phyloP scores from a whole-genome alignment of 2,113 vertebrate genomes.

The Drymodes brunneopygia region DNA sequence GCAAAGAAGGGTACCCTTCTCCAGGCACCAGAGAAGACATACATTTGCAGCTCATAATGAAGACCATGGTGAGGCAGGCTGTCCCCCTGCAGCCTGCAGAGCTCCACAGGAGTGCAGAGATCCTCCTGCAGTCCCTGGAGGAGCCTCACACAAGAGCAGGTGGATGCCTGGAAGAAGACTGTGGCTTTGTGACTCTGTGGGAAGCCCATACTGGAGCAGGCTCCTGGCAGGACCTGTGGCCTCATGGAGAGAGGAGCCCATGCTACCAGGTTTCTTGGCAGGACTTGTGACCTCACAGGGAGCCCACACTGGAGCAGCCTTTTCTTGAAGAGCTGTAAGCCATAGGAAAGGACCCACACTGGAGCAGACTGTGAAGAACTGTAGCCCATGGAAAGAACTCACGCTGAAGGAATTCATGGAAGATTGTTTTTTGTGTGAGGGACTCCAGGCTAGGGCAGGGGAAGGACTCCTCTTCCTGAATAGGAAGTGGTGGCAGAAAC shows the following conservation, averaged over 20 bases:
- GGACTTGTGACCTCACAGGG: not conserved
- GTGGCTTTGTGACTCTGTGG: not conserved
- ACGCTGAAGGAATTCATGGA: not conserved
- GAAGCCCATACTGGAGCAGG: not conserved
- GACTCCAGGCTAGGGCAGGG: not conserved
- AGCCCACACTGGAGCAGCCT: not conserved
- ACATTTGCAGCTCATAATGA: not conserved
- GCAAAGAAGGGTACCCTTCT: not conserved
- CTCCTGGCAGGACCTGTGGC: not conserved
- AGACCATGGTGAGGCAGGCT: not conserved
- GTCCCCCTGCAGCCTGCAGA: not conserved
- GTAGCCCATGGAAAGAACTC: not conserved
- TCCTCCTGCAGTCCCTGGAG: not conserved
- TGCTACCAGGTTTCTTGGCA: not conserved
- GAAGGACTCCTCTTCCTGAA: not conserved
- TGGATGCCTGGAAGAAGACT: not conserved
- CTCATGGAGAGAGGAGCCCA: not conserved
- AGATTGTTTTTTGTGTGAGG: not conserved
- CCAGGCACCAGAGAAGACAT: not conserved
- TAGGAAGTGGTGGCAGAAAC: not conserved
- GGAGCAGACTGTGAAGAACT: not conserved
- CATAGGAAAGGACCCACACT: fast-evolving
- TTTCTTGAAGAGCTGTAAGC: not conserved
- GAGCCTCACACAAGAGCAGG: not conserved
- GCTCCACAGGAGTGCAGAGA: not conserved